phyloP scores from a whole-genome alignment of 2,797 vertebrate species.

The Nasua narica region DNA sequence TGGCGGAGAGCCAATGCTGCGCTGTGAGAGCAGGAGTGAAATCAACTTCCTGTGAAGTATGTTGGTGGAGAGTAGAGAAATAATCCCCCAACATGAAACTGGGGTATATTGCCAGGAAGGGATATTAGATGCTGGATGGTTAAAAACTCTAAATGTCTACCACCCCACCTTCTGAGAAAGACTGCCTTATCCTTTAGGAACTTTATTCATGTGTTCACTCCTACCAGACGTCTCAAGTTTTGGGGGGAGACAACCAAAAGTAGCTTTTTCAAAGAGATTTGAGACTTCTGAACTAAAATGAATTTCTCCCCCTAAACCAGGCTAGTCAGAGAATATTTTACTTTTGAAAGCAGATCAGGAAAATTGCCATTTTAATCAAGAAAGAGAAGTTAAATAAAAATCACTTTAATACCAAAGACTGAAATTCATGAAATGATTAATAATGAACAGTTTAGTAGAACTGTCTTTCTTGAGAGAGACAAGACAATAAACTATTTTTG shows the following conservation, averaged over 20 bases:
- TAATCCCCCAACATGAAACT: not conserved
- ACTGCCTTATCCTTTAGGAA: not conserved
- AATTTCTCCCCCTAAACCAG: conserved; percentile 17
- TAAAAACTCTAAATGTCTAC: not conserved
- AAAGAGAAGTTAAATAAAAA: conserved; percentile 40
- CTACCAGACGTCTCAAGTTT: not conserved
- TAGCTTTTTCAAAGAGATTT: conserved; percentile 38
- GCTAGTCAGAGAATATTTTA: conserved; percentile 23
- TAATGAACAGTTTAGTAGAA: not conserved
- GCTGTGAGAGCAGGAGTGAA: not conserved
- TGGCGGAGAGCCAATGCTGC: not conserved
- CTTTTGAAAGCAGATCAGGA: conserved; percentile 36
- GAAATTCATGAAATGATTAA: not conserved
- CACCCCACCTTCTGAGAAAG: not conserved
- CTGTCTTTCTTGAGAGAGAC: not conserved
- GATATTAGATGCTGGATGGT: not conserved
- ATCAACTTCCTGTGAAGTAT: not conserved
- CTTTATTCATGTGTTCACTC: not conserved
- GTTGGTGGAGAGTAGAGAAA: not conserved
- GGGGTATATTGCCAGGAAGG: not conserved
- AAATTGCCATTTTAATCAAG: conserved; percentile 15
- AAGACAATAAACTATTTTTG: conserved; percentile 18
- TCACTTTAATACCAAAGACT: not conserved
- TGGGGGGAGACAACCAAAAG: not conserved
- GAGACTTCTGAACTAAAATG: not conserved